Percentiles rank a stretch among this genome's conserved stretches.
Conservation (phyloP, 2,797 vertebrate genomes). For the Coreius guichenoti region DNA sequence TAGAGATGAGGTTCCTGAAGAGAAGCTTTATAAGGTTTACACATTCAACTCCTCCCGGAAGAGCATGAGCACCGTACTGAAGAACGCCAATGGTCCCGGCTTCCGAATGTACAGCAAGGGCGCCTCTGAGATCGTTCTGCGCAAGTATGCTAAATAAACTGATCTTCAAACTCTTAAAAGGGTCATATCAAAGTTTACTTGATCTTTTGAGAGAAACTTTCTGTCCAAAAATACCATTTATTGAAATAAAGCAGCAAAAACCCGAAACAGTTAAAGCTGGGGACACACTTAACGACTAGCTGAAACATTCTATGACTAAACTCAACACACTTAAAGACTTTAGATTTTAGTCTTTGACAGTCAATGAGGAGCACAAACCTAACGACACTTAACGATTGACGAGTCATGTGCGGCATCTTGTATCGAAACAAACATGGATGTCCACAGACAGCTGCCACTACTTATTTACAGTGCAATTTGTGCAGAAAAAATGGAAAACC, state of each 20-base stretch:
- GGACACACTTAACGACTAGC: background rate
- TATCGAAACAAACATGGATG: background rate
- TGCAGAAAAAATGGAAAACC: background rate
- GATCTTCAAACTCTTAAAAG: background rate
- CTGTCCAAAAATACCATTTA: background rate
- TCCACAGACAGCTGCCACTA: background rate
- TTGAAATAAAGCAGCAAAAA: background rate
- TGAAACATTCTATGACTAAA: background rate
- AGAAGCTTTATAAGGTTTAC: constrained; percentile 96
- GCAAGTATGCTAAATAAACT: constrained; percentile 82
- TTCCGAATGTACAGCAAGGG: constrained; percentile 99
- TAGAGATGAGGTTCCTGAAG: constrained; percentile 91
- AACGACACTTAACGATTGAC: background rate
- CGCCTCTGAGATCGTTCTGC: constrained; percentile 94
- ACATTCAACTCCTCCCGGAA: constrained; percentile 98
- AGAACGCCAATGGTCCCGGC: constrained; percentile 76
- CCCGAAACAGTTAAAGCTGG: background rate
- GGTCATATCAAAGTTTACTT: background rate
- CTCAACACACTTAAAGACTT: background rate
- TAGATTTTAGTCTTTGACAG: background rate
- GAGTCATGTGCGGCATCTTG: background rate
- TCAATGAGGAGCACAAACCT: background rate
- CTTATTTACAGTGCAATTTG: background rate
- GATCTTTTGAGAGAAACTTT: background rate
- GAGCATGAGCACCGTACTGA: constrained; percentile 96